Percentiles rank a stretch among this genome's conserved stretches.
Conservation (phyloP, 2,113 vertebrate genomes). For the Gadus macrocephalus region DNA sequence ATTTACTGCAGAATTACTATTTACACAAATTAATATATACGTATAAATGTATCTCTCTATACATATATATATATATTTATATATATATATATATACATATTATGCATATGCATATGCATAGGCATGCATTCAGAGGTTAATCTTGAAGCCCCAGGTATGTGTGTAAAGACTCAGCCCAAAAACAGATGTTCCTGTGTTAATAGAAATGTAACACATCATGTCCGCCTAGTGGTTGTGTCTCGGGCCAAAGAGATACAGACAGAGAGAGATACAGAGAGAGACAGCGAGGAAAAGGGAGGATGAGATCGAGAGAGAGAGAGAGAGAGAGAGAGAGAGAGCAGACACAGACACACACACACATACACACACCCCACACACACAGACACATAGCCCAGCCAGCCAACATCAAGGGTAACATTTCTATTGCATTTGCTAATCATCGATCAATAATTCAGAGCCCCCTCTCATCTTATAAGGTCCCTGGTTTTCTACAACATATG, state of each 20-base stretch:
- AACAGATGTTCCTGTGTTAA: background rate
- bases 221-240: too few species aligned
- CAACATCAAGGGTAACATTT: slow-evolving; percentile 94
- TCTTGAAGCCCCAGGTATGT: too few species aligned
- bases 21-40: too few species aligned
- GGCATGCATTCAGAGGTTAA: background rate
- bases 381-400: slow-evolving; percentile 55
- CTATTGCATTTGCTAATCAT: slow-evolving; percentile 98
- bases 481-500: slow-evolving; percentile 88
- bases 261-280: background rate
- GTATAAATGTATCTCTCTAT: too few species aligned
- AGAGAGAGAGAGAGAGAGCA: too few species aligned
- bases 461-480: slow-evolving; percentile 85
- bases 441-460: slow-evolving; percentile 97
- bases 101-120: slow-evolving; percentile 1
- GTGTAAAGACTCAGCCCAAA: slow-evolving; percentile 31
- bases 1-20: too few species aligned
- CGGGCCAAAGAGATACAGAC: background rate
- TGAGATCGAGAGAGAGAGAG: too few species aligned
- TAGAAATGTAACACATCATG: background rate
- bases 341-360: slow-evolving; percentile 19
- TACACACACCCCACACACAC: slow-evolving; percentile 22
- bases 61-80: background rate
- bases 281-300: too few species aligned
- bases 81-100: slow-evolving; percentile 16